Conservation (phyloP, 2,888 invertebrate species). For the Lochmaea crataegi region DNA sequence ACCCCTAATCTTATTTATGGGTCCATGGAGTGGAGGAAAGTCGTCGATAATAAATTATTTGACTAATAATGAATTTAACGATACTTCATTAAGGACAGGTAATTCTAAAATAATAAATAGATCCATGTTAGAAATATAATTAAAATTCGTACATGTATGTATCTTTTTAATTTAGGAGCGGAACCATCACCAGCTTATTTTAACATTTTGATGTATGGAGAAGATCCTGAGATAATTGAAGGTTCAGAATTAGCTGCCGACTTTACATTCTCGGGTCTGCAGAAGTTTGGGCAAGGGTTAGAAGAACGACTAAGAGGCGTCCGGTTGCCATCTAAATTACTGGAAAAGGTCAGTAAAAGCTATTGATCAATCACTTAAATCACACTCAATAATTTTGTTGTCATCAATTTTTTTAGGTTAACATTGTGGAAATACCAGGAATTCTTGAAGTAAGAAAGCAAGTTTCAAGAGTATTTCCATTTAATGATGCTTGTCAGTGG, state of each 20-base stretch:
- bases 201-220: conserved; percentile 90
- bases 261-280: conserved; percentile 92
- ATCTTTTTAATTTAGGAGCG: conserved; percentile 73
- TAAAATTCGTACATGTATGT: not conserved
- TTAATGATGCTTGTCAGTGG: conserved; percentile 97
- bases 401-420: conserved; percentile 73
- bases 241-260: conserved; percentile 96
- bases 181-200: conserved; percentile 95
- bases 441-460: conserved; percentile 94
- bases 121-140: not conserved
- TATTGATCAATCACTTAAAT: no score
- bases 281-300: conserved; percentile 94
- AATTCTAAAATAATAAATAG: conserved; percentile 47
- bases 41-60: conserved; percentile 94
- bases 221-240: conserved; percentile 85
- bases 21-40: conserved; percentile 97
- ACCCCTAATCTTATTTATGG: conserved; percentile 92
- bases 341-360: conserved; percentile 79
- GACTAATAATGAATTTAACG: conserved; percentile 86
- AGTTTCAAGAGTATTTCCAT: conserved; percentile 92
- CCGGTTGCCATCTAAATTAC: conserved; percentile 82
- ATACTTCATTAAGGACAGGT: conserved; percentile 89
- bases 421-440: conserved; percentile 96
- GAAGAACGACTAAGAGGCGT: conserved; percentile 88
- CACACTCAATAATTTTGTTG: no score